A percentile compares a stretch with the other conserved stretches of the same genome.
Evolutionary conservation across 2,888 invertebrate genomes (phyloP).

Genomic region (Zygothrica quintamaculata): DNA sequence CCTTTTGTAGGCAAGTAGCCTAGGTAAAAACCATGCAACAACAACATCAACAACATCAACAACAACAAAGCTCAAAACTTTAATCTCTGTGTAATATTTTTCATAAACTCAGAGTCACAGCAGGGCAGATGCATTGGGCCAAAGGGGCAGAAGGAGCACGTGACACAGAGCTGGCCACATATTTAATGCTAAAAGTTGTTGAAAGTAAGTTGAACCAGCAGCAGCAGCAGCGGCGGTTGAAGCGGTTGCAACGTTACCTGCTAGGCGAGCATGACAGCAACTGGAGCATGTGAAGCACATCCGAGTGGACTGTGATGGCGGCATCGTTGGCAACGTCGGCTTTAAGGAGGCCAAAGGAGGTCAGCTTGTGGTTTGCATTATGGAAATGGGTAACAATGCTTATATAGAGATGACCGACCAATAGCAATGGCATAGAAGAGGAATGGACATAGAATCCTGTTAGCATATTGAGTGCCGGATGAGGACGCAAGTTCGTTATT

Average conservation of each 20-base stretch:
- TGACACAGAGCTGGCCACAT: conserved; percentile 59
- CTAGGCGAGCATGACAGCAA: conserved; percentile 31
- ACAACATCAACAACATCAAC: conserved; percentile 29
- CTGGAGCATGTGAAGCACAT: conserved; percentile 77
- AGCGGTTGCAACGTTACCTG: neutral
- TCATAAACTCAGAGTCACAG: conserved; percentile 59
- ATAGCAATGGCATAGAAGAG: neutral
- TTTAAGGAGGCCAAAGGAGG: conserved; percentile 42
- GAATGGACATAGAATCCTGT: neutral
- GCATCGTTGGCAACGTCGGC: neutral
- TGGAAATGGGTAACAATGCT: conserved; percentile 29
- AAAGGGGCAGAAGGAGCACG: conserved; percentile 17
- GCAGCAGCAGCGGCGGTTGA: conserved; percentile 20
- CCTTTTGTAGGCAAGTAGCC: conserved; percentile 56
- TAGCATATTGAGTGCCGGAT: neutral
- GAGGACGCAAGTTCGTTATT: conserved; percentile 32
- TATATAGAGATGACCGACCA: conserved; percentile 4
- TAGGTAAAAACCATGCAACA: conserved; percentile 45
- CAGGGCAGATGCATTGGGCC: neutral
- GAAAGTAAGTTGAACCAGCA: conserved; percentile 22
- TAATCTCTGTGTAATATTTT: conserved; percentile 78
- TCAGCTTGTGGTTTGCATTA: conserved; percentile 41
- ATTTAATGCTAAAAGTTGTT: conserved; percentile 73
- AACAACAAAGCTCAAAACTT: conserved; percentile 62
- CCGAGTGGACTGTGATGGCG: conserved; percentile 52